Percentiles rank a stretch among this genome's conserved stretches.
Conservation (phyloP, 2,888 invertebrate genomes). For the Polyommatus iphigenia region DNA sequence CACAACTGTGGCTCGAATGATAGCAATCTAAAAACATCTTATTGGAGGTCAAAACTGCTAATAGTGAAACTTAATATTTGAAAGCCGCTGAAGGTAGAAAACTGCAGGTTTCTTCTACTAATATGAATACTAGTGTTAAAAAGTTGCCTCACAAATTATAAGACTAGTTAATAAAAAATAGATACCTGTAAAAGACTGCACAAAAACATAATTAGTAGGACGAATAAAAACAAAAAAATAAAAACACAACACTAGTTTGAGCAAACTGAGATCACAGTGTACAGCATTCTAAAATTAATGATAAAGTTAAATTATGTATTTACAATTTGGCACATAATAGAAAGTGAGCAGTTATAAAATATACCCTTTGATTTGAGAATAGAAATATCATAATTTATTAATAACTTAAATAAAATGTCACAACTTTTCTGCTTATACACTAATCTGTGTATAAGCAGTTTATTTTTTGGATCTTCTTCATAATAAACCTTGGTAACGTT, state of each 20-base stretch:
- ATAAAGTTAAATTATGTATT: neutral
- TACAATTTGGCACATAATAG: neutral
- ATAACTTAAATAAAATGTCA: neutral
- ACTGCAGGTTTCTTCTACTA: too few species aligned
- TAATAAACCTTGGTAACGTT: too few species aligned
- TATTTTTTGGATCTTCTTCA: too few species aligned
- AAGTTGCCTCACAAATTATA: neutral
- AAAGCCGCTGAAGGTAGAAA: too few species aligned
- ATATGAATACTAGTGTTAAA: too few species aligned
- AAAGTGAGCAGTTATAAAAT: neutral
- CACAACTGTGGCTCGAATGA: too few species aligned
- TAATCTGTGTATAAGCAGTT: too few species aligned
- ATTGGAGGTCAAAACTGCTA: too few species aligned
- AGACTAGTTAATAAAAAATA: neutral
- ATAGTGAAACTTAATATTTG: too few species aligned
- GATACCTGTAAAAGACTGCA: neutral
- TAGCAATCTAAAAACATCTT: too few species aligned
- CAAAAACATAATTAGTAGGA: neutral
- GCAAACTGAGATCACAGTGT: slow-evolving; percentile 11
- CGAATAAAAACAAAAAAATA: neutral
- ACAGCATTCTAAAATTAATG: neutral
- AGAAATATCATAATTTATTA: neutral
- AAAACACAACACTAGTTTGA: neutral
- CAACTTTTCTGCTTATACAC: neutral
- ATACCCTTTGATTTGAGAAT: neutral